Conservation (phyloP, 2,113 vertebrate species). For the Condylura cristata region DNA sequence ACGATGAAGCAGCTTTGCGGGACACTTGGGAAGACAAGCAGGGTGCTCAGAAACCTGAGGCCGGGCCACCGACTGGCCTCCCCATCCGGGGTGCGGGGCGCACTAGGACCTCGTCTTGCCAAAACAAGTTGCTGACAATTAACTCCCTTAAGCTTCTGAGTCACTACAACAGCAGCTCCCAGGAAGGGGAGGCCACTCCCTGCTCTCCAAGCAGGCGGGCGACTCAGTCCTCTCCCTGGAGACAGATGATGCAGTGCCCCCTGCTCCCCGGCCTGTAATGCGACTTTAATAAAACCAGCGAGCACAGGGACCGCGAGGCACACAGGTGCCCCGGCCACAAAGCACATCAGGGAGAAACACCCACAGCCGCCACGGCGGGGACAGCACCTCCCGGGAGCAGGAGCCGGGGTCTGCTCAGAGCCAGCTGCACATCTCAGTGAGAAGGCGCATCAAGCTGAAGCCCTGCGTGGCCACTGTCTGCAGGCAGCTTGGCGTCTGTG, state of each 20-base stretch:
- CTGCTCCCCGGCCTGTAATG: background rate
- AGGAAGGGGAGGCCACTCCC: background rate
- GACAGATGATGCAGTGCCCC: background rate
- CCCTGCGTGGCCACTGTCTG: rapidly evolving
- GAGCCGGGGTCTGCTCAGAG: too few species aligned
- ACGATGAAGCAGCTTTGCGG: background rate
- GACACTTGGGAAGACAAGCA: background rate
- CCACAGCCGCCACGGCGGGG: too few species aligned
- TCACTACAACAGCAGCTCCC: background rate
- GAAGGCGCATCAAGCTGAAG: too few species aligned
- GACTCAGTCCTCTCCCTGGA: background rate
- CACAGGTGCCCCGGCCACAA: too few species aligned
- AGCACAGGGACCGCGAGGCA: background rate
- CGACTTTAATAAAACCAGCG: background rate
- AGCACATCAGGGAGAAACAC: too few species aligned
- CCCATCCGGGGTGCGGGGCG: background rate
- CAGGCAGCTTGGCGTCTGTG: background rate
- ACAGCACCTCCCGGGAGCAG: background rate
- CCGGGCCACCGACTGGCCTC: background rate
- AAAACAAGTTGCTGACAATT: background rate
- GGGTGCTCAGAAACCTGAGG: background rate
- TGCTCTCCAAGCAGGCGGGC: background rate
- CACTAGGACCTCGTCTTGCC: background rate
- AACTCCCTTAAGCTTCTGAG: background rate
- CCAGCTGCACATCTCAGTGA: background rate